Evolutionary conservation across 2,797 vertebrate species (phyloP).

Genomic region (Coracias cyanogaster): DNA sequence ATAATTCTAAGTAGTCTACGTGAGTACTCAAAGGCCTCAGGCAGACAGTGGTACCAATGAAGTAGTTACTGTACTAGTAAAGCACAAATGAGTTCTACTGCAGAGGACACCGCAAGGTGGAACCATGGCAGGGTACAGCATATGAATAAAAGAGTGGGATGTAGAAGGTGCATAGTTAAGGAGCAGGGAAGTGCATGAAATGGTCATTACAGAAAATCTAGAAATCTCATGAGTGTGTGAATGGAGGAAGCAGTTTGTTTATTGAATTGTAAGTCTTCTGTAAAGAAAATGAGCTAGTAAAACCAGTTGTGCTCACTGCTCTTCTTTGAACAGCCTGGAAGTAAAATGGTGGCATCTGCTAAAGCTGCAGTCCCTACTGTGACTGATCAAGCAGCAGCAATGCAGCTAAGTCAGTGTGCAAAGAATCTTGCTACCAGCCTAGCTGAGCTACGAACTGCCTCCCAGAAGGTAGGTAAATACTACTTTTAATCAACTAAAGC

Average conservation of each 20-base stretch:
- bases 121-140: neutral
- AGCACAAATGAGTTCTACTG: neutral
- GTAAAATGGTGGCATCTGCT: constrained; percentile 96
- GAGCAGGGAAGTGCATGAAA: neutral
- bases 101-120: neutral
- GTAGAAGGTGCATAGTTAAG: neutral
- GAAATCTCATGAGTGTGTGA: neutral
- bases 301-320: neutral
- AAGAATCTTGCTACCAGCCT: constrained; percentile 98
- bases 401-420: constrained; percentile 97
- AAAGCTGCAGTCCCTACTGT: constrained; percentile 97
- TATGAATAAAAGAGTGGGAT: neutral
- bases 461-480: constrained; percentile 88
- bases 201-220: neutral
- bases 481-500: neutral
- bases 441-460: constrained; percentile 93
- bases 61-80: neutral
- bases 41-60: neutral
- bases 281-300: neutral
- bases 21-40: neutral
- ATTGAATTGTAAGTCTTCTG: neutral
- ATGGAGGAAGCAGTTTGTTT: neutral
- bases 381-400: constrained; percentile 95
- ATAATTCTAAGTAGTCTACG: neutral
- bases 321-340: constrained; percentile 87